phyloP scores from a whole-genome alignment of 2,797 vertebrate genomes.

The Crypturellus tataupa region DNA sequence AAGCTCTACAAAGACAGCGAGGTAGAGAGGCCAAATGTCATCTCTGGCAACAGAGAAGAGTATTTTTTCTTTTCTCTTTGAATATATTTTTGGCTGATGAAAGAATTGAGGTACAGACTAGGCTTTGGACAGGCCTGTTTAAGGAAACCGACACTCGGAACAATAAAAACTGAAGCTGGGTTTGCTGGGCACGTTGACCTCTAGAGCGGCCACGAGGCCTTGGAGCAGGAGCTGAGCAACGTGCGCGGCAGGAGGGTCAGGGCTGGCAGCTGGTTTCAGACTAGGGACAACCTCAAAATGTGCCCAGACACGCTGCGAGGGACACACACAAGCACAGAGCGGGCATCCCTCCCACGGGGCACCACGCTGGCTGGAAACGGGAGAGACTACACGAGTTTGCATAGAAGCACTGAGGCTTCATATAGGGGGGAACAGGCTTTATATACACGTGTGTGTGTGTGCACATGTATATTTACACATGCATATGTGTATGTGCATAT shows the following conservation, averaged over 20 bases:
- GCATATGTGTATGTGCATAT: neutral
- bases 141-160: neutral
- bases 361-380: neutral
- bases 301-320: neutral
- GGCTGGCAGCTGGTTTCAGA: neutral
- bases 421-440: too few relatives aligned
- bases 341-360: neutral
- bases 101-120: neutral
- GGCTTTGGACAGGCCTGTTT: neutral
- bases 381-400: neutral
- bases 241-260: neutral
- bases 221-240: neutral
- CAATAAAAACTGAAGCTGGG: neutral
- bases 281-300: neutral
- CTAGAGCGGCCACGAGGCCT: neutral
- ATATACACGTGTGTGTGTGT: accelerated
- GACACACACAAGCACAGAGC: neutral
- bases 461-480: accelerated
- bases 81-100: neutral
- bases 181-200: neutral
- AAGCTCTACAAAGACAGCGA: neutral
- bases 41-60: neutral
- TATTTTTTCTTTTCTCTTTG: neutral
- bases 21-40: neutral
- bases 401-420: neutral